Evolutionary conservation across 2,888 invertebrate species (phyloP).

Genomic region (Clepsis dumicolana): DNA sequence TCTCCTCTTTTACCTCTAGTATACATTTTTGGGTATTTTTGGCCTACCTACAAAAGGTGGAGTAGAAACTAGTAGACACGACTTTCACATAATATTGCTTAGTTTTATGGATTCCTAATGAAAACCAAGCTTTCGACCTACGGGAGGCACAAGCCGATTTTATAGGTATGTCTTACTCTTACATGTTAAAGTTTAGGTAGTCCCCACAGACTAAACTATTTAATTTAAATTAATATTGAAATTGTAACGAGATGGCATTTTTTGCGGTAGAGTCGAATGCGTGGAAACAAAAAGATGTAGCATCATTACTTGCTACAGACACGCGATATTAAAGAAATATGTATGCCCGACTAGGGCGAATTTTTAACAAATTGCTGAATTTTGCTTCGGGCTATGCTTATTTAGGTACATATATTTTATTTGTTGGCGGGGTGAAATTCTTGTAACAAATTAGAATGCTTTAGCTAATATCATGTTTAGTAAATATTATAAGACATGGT

Average conservation of each 20-base stretch:
- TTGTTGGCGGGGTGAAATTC: constrained; percentile 19
- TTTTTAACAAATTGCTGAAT: constrained; percentile 65
- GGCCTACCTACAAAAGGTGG: too few relatives aligned
- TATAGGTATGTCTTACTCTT: too few relatives aligned
- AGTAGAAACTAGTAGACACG: too few relatives aligned
- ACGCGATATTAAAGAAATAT: constrained; percentile 64
- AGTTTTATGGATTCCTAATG: too few relatives aligned
- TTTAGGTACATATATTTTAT: constrained; percentile 35
- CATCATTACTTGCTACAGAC: constrained; percentile 65
- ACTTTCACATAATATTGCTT: too few relatives aligned
- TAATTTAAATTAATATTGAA: neutral
- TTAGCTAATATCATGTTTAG: neutral
- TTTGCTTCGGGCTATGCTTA: constrained; percentile 66
- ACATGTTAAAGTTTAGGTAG: too few relatives aligned
- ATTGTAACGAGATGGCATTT: constrained; percentile 7
- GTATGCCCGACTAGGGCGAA: constrained; percentile 44
- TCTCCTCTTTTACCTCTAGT: too few relatives aligned
- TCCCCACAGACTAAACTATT: too few relatives aligned
- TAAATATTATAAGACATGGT: too few relatives aligned
- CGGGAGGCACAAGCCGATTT: too few relatives aligned
- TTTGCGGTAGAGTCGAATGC: constrained; percentile 18
- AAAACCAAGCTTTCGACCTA: too few relatives aligned
- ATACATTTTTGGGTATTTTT: too few relatives aligned
- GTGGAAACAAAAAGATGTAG: constrained; percentile 49
- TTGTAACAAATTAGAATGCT: constrained; percentile 25